Evolutionary conservation across 2,888 invertebrate species (phyloP), one percentile per base, ranked within the genome.

Genomic region (Hemistola chrysoprasaria): DNA sequence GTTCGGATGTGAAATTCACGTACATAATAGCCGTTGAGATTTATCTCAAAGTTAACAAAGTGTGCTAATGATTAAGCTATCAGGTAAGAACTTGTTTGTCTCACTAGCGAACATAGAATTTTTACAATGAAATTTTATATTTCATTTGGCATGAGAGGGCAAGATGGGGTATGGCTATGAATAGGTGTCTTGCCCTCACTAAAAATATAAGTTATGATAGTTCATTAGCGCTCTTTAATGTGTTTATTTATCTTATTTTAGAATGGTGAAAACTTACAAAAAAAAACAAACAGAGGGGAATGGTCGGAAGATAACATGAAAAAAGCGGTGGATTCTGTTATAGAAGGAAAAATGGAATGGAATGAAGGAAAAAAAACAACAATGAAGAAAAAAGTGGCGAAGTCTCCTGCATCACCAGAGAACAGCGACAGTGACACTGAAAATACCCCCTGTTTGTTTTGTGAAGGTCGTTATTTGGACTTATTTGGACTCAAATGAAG

Each of bases 111-210:
- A 26, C 26, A 11, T 26, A 10, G 26, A 26, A 26, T 26, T 26
- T 26, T 26, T 26, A 26, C 26, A 26, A 26, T 26, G 11, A 10
- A 26, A 26, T 26, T 26, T 26, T 26, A 26, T 11, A 11, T 26
- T 26, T 26, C 11, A 26, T 11, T 11, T 26, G 26, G 26, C 26
- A 26, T 26, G 26, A 26, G 26, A 26, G 26, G 26, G 11, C 26
- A 26, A 26, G 26, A 26, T 26, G 26, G 26, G 26, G 26, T 26
- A 26, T 26, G 11, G 26, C 26, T 26, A 26, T 26, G 26, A 26
- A 26, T 26, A 26, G 26, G 26, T 26, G 26, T 26, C 26, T 26
- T 26, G 26, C 11, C 26, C 26, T 26, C 26, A 26, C 26, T 26
- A 26, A 26, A 26, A 26, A 11, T 26, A 26, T 26, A 26, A 10